Conservation (phyloP, 2,888 invertebrate genomes). For the Cenopis cana region DNA sequence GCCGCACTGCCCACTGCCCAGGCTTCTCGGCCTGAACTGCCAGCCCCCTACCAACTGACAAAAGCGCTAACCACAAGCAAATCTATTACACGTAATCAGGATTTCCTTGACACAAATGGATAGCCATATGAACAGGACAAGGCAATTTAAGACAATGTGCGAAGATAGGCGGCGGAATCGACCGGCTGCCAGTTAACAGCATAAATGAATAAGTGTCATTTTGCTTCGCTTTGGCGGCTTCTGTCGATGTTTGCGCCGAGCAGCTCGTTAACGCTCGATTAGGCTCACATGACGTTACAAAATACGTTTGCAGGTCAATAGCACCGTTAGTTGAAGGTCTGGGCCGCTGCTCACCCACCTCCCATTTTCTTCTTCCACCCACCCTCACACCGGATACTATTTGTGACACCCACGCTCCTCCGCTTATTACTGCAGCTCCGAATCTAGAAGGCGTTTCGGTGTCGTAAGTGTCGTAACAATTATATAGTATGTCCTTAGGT, state of each 20-base stretch:
- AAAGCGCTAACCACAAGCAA: constrained; percentile 29
- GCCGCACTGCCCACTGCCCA: constrained; percentile 60
- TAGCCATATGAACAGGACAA: constrained; percentile 57
- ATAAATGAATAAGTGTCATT: constrained; percentile 47
- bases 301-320: constrained; percentile 68
- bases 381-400: constrained; percentile 50
- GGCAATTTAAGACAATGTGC: constrained; percentile 64
- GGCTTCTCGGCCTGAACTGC: constrained; percentile 51
- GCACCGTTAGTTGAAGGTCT: constrained; percentile 73
- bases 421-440: constrained; percentile 28
- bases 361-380: constrained; percentile 52
- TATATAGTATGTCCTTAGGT: background rate
- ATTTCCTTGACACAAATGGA: constrained; percentile 47
- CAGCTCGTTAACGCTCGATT: constrained; percentile 55
- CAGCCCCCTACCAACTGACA: constrained; percentile 48
- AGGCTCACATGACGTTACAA: constrained; percentile 55
- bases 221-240: constrained; percentile 31
- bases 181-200: constrained; percentile 23
- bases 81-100: constrained; percentile 46
- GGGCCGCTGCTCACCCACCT: constrained; percentile 55
- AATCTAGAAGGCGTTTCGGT: background rate
- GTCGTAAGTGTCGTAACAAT: constrained; percentile 14
- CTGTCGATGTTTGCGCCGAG: constrained; percentile 30
- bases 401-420: constrained; percentile 40
- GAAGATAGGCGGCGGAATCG: constrained; percentile 42